These are phyloP conservation scores for Pachyrhynchus sulphureomaculatus DNA, from an alignment of 1,140 invertebrate species.

Conservation along the genomic window DNA sequence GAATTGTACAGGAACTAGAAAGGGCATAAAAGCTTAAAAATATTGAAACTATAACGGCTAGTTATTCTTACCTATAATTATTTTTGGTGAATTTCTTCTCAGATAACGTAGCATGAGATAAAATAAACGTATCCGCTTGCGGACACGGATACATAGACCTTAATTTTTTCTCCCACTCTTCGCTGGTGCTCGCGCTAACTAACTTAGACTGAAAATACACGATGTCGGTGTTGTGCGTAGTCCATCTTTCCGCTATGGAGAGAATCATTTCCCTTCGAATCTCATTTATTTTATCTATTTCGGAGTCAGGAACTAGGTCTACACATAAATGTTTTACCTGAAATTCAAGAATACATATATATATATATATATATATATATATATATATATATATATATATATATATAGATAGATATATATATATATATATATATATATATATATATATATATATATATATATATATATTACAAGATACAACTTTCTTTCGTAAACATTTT, in stretches of 20 bases:
- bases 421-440: too few species aligned
- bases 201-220: constrained; percentile 57
- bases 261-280: constrained; percentile 63
- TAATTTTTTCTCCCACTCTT: constrained; percentile 60
- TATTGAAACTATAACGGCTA: too few species aligned
- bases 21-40: too few species aligned
- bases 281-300: constrained; percentile 69
- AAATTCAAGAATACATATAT: background rate
- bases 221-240: constrained; percentile 58
- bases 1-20: too few species aligned
- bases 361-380: too few species aligned
- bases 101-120: constrained; percentile 68
- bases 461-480: too few species aligned
- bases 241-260: constrained; percentile 57
- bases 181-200: constrained; percentile 47
- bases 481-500: too few species aligned
- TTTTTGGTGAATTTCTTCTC: constrained; percentile 65
- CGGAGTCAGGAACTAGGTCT: constrained; percentile 71
- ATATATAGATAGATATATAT: too few species aligned
- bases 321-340: constrained; percentile 67
- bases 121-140: constrained; percentile 63
- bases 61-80: constrained; percentile 64
- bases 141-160: constrained; percentile 69
- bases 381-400: too few species aligned
- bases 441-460: too few species aligned